phyloP scores from a whole-genome alignment of 1,140 invertebrate species.

The Watersipora subatra region DNA sequence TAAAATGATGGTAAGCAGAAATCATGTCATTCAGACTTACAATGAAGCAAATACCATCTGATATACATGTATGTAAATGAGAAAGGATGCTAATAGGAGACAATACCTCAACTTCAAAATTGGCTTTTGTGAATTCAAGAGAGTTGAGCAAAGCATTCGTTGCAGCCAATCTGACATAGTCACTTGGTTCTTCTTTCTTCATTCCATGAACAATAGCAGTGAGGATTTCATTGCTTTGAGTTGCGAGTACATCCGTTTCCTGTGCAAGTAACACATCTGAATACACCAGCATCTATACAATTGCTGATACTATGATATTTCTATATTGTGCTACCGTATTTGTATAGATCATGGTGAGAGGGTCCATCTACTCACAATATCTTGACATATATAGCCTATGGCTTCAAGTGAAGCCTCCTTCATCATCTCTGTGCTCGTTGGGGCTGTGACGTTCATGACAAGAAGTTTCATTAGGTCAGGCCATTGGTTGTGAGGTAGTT shows the following conservation, averaged over 20 bases:
- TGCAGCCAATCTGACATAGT: conserved; percentile 60
- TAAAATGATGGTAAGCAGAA: too few species aligned
- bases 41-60: too few species aligned
- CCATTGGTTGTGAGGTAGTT: conserved; percentile 64
- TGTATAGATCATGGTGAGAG: too few species aligned
- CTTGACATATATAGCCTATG: conserved; percentile 76
- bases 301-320: too few species aligned
- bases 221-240: conserved; percentile 86
- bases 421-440: conserved; percentile 73
- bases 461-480: conserved; percentile 70
- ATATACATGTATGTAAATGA: too few species aligned
- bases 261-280: too few species aligned
- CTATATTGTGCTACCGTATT: too few species aligned
- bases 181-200: conserved; percentile 59
- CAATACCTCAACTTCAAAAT: conserved; percentile 92
- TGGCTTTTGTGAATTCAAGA: conserved; percentile 92
- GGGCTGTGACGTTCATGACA: conserved; percentile 71
- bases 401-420: conserved; percentile 92
- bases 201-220: conserved; percentile 98
- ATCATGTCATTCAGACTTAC: too few species aligned
- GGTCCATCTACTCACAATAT: conserved; percentile 57
- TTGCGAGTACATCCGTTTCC: conserved; percentile 76
- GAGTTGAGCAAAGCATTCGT: conserved; percentile 95
- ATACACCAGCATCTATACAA: too few species aligned
- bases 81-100: too few species aligned